Base-by-base conservation (phyloP, 2,797 vertebrate genomes). In the Chaunax sp. region DNA sequence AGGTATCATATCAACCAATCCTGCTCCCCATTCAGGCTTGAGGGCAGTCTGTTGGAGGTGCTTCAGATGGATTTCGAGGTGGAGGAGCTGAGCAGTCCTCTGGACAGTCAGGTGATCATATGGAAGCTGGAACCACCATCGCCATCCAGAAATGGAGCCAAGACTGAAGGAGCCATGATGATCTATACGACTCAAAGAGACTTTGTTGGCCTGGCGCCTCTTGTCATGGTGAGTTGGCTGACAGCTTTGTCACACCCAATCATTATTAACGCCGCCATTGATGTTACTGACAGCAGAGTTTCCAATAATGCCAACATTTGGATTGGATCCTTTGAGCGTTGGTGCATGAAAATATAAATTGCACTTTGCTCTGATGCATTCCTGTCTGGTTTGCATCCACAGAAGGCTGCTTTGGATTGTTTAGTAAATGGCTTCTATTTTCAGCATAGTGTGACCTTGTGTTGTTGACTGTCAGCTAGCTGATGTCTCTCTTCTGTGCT, bases 51-150 rank as follows among this genome's bases (percentile, higher is more conserved):
- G 54, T 75, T 91, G 75, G 96, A 97, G 82, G 93, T 99, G 80
- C 92, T 99, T 88, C 96, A 98, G 92, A 95, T 99, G 74, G 96
- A 98, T 62, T 95, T 99, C 45, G 94, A 95, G 65, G 90, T 98
- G 0, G 95, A 96, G 57, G 96, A 95, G 44, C 85, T 96, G n/a
- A 82, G 88, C 33, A 94, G 95, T 50, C 92, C 92, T 0, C 91
- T 95, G 0, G 94, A 93, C 85, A 95, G 95, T 16, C 97, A 97
- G 87, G 92, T 96, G 38, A 95, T 98, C 89, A 92, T 95, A 0
- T 98, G 97, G 97, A 96, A 96, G 80, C 94, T 97, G 13, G 96
- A 97, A 33, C 93, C 97, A 13, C 94, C 95, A 0, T 93, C 93
- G 0, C 90, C 83, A 5, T 70, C 89, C 38, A 89, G 72, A 72